A percentile compares a stretch with the other conserved stretches of the same genome.
Conservation (phyloP, 2,888 invertebrate species). For the Aromia moschata region DNA sequence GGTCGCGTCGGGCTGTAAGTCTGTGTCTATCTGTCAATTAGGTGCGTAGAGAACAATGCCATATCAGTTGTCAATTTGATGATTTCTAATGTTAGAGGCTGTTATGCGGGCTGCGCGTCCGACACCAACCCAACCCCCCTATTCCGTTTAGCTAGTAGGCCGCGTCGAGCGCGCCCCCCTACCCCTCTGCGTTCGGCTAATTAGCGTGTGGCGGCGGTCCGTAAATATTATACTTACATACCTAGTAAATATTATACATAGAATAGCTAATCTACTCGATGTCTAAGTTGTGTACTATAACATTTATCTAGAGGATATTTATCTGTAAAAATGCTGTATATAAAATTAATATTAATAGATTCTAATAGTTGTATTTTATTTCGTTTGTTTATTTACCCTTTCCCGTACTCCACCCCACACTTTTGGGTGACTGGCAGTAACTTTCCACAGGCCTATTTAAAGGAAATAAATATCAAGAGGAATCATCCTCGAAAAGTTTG, state of each 20-base stretch:
- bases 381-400: constrained; percentile 29
- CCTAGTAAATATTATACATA: too few species aligned
- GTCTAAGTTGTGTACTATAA: constrained; percentile 56
- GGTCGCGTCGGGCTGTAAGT: constrained; percentile 54
- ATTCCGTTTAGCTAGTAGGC: constrained; percentile 22
- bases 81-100: constrained; percentile 60
- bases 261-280: constrained; percentile 46
- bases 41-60: constrained; percentile 59
- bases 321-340: constrained; percentile 57
- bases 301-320: constrained; percentile 56
- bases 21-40: constrained; percentile 60
- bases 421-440: too few species aligned
- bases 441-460: too few species aligned
- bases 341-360: constrained; percentile 55
- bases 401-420: neutral
- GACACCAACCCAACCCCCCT: constrained; percentile 31
- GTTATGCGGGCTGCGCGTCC: constrained; percentile 57
- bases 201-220: constrained; percentile 51
- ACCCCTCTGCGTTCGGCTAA: constrained; percentile 46
- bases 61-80: constrained; percentile 62
- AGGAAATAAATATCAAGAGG: too few species aligned
- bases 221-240: constrained; percentile 42
- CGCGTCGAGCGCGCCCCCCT: constrained; percentile 35
- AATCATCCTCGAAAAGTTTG: too few species aligned
- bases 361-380: constrained; percentile 50